phyloP scores from a whole-genome alignment of 2,113 vertebrate genomes.

The Apaloderma vittatum region DNA sequence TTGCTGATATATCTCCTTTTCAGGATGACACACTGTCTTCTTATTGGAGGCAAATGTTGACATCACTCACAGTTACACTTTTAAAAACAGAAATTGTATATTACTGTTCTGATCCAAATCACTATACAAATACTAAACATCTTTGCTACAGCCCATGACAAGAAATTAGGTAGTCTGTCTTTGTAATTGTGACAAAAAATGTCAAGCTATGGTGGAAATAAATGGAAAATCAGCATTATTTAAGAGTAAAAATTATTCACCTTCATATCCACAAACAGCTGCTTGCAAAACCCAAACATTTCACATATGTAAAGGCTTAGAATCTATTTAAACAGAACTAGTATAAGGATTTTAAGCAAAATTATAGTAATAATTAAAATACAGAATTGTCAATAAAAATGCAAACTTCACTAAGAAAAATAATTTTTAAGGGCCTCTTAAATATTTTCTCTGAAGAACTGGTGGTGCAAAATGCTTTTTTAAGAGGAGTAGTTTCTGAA shows the following conservation, averaged over 20 bases:
- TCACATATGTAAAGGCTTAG: not conserved
- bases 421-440: not conserved
- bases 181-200: not conserved
- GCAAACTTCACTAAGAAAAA: not conserved
- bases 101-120: constrained; percentile 2
- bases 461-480: not conserved
- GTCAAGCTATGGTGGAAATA: not conserved
- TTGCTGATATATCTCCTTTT: not conserved
- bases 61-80: not conserved
- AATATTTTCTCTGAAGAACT: not conserved
- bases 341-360: not conserved
- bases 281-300: not conserved
- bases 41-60: constrained; percentile 3
- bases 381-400: not conserved
- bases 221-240: constrained; percentile 22
- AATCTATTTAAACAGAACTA: not conserved
- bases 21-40: not conserved
- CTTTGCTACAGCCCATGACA: not conserved
- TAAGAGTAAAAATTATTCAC: constrained; percentile 2
- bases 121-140: constrained; percentile 16
- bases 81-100: not conserved
- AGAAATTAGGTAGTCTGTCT: constrained; percentile 26
- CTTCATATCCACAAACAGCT: not conserved
- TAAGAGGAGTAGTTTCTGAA: not conserved
- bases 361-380: not conserved